A percentile compares a stretch with the other conserved stretches of the same genome.
These are phyloP conservation scores for Eulemur rubriventer DNA, from an alignment of 2,797 vertebrate genomes.

Conservation along the genomic window DNA sequence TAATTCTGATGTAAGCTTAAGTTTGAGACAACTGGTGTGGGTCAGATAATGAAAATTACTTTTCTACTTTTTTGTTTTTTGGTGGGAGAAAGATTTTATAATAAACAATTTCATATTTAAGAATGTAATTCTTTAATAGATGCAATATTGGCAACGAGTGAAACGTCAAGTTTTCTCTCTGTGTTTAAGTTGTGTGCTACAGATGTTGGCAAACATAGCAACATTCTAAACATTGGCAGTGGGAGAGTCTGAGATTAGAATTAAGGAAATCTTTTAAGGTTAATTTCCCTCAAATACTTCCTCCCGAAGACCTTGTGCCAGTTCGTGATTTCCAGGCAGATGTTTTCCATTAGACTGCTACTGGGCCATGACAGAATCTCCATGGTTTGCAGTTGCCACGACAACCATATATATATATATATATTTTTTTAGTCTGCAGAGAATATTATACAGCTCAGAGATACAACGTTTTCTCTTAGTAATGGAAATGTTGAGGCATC, in stretches of 20 bases:
- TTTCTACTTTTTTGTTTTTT: background rate
- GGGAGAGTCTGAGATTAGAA: constrained; percentile 54
- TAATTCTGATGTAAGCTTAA: background rate
- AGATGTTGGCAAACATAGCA: constrained; percentile 38
- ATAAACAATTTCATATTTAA: background rate
- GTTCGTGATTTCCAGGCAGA: constrained; percentile 83
- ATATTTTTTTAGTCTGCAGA: constrained; percentile 79
- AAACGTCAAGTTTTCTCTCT: background rate
- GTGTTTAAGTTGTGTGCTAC: background rate
- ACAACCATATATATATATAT: constrained; percentile 78
- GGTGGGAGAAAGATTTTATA: background rate
- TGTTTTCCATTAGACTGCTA: constrained; percentile 81
- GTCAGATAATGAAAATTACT: constrained; percentile 31
- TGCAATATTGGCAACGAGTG: background rate
- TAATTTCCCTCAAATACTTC: constrained; percentile 73
- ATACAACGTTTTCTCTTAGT: constrained; percentile 71
- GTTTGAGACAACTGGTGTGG: background rate
- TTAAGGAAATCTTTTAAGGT: constrained; percentile 66
- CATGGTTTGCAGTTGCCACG: constrained; percentile 85
- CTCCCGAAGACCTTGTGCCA: constrained; percentile 53
- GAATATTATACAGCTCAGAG: constrained; percentile 79
- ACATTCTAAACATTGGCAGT: constrained; percentile 34
- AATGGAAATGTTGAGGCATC: constrained; percentile 70
- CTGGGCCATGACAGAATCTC: constrained; percentile 77
- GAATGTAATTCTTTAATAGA: background rate